These are phyloP conservation scores for Diceros bicornis DNA, from an alignment of 2,797 vertebrate genomes.

Conservation along the genomic window DNA sequence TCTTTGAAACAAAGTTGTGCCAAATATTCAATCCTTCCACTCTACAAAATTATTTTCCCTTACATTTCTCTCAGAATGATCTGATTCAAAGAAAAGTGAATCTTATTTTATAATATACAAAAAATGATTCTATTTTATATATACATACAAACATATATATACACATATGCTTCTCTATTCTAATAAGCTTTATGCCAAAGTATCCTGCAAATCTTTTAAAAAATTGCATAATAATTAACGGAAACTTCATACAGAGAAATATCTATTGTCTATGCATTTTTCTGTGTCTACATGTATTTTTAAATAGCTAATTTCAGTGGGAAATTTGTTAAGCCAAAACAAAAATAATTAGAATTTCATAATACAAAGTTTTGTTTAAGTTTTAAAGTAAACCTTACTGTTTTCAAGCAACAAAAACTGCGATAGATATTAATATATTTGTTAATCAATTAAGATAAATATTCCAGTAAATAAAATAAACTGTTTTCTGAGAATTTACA, in stretches of 20 bases:
- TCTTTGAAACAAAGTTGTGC: neutral
- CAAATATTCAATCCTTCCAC: neutral
- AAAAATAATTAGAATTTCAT: slow-evolving; percentile 6
- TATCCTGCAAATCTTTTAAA: neutral
- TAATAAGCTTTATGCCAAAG: neutral
- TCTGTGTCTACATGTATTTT: neutral
- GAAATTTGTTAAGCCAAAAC: neutral
- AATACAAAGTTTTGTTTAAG: neutral
- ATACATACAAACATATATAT: neutral
- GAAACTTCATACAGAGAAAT: neutral
- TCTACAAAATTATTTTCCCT: neutral
- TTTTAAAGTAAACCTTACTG: neutral
- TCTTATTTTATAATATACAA: neutral
- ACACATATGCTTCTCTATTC: neutral
- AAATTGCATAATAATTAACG: slow-evolving; percentile 6
- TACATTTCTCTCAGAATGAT: slow-evolving; percentile 12
- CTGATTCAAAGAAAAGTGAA: neutral
- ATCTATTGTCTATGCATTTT: neutral
- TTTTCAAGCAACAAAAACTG: neutral
- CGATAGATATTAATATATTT: neutral
- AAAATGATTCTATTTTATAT: neutral
- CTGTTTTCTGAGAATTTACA: neutral
- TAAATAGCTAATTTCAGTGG: neutral
- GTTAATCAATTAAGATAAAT: neutral
- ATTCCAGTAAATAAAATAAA: neutral